Evolutionary conservation across 23 tunicate species (phyloP), one percentile per base, ranked within the genome.

Genomic region (Aplidium turbinatum): DNA sequence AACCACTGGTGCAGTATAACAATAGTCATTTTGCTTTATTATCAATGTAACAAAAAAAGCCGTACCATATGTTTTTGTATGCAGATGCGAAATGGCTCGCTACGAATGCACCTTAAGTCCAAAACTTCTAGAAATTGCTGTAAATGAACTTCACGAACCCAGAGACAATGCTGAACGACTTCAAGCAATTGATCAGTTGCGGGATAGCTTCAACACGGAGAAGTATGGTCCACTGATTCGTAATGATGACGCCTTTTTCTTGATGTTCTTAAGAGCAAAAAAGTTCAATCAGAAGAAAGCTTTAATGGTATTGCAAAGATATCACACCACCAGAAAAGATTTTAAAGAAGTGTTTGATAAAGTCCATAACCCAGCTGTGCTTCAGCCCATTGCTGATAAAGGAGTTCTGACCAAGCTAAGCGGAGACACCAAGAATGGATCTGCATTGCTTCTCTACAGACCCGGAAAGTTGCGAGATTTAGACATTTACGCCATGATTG

Each of bases 281-380:
- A 91, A 91, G 51, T 91, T 84, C 63, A 65, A 91, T 68, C 97
- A 91, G 29, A 68, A 84, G 58, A 91, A 84, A 53, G 97, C 97
- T 2, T 55, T 91, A 38, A 84, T 51, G 26, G 79, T 58, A 11
- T 46, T 91, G 68, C 88, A 74, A 22, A 91, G 84, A 53, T 84
- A 91, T 68, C 97, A 91, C 57, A 28, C 80, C 4, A 39, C 53
- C 1, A 57, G 72, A 24, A 73, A 68, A 51, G 81, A 84, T 11
- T 69, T 38, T 31, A 62, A 68, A 45, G 82, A 84, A 46, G 78
- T 91, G 7, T 91, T 84, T 67, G 82, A 79, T 0, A 84, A 85
- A 34, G 84, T 90, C 20, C 48, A 79, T 24, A 79, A 84, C 66
- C 97, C 97, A 20, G 56, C 67, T 9, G 19, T 68, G 9, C 57